Conservation (phyloP, 2,113 vertebrate genomes). For the Abramis brama region DNA sequence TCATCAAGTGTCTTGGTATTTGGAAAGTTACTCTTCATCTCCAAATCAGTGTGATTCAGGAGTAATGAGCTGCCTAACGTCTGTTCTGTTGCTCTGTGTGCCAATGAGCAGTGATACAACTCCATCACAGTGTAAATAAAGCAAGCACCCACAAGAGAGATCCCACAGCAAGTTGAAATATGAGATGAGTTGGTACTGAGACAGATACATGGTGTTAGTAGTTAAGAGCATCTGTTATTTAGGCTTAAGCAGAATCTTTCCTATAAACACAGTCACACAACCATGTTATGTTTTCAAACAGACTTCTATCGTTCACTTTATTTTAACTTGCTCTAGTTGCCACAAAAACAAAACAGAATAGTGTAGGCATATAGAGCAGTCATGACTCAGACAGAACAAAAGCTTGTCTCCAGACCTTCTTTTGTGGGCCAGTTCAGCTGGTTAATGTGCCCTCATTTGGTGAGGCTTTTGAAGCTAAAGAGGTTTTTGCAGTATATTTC, state of each 20-base stretch:
- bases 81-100: conserved; percentile 13
- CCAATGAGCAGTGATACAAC: conserved; percentile 9
- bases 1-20: not conserved
- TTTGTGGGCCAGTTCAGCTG: conserved; percentile 11
- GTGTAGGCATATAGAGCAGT: not conserved
- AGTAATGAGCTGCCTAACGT: conserved; percentile 32
- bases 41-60: conserved; percentile 27
- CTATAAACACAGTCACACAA: not conserved
- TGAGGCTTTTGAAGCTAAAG: conserved; percentile 20
- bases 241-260: conserved; percentile 8
- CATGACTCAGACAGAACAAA: conserved; percentile 2
- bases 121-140: conserved; percentile 6
- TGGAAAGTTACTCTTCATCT: conserved; percentile 9
- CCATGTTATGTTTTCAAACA: conserved; percentile 12
- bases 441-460: conserved; percentile 21
- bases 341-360: not conserved
- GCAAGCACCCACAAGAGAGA: conserved; percentile 19
- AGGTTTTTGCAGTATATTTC: conserved; percentile 3
- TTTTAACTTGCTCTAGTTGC: conserved; percentile 31
- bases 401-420: conserved; percentile 23
- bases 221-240: conserved; percentile 26
- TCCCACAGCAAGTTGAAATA: conserved; percentile 16
- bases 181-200: not conserved
- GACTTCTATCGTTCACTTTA: not conserved
- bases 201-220: conserved; percentile 13